Percentiles rank a stretch among this genome's conserved stretches.
phyloP scores from a whole-genome alignment of 2,888 invertebrate species.

The Cheiracanthium punctorium region DNA sequence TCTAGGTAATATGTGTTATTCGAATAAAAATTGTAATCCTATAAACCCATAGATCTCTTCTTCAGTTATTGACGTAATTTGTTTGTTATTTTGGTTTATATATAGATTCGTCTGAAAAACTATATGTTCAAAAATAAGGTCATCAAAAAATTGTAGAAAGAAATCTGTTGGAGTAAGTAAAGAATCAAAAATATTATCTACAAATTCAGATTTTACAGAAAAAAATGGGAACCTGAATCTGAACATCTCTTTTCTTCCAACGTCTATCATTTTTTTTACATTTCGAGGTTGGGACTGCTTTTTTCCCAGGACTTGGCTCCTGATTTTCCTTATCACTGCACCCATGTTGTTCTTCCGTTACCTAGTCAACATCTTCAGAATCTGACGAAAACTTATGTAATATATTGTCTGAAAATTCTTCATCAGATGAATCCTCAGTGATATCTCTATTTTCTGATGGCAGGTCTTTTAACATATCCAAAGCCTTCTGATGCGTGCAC shows the following conservation, averaged over 20 bases:
- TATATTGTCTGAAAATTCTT: slow-evolving; percentile 37
- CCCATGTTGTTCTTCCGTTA: slow-evolving; percentile 30
- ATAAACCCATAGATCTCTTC: not conserved
- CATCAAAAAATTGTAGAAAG: no score
- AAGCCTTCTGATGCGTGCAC: slow-evolving; percentile 47
- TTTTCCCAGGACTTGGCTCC: slow-evolving; percentile 37
- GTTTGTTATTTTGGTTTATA: not conserved
- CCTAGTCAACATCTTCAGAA: slow-evolving; percentile 37
- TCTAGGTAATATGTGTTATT: no score
- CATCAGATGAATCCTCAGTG: slow-evolving; percentile 41
- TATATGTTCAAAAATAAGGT: no score
- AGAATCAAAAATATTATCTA: no score
- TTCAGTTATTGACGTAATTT: not conserved
- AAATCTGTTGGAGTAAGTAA: no score
- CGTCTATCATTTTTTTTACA: no score
- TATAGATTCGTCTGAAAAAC: no score
- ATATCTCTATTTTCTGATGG: slow-evolving; percentile 43
- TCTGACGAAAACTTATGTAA: slow-evolving; percentile 43
- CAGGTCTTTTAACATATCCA: slow-evolving; percentile 37
- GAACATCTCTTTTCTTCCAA: no score
- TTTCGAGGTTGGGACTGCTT: not conserved
- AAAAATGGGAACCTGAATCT: no score
- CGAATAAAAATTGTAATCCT: not conserved
- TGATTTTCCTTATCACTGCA: slow-evolving; percentile 45
- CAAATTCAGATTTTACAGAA: no score